Evolutionary conservation across 1,140 invertebrate genomes (phyloP), one percentile per base, ranked within the genome.

Genomic region (Lysiphlebus fabarum): DNA sequence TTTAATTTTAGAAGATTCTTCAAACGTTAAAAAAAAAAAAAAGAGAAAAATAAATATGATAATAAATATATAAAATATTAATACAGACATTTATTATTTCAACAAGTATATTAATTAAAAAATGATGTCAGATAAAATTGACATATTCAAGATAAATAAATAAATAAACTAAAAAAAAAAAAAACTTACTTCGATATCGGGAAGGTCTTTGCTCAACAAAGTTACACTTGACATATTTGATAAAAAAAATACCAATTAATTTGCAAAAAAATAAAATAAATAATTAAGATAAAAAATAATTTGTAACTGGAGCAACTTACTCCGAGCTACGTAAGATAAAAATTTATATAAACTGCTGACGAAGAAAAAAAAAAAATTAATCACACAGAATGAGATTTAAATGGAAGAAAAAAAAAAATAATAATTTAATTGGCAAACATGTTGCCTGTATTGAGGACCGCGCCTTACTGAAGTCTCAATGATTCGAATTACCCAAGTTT

Each of bases 1-100:
- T 98, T 98, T 7, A 98, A 71, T 1, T 81, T 71, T 45, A 98
- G 76, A 47, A 99, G 75, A 80, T 90, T 93, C 93, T 96, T 73
- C 47, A 80, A 80, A 33, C 7, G 33, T 9, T 6, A 26, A 26
- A 62, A 63, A 41, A 64, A 44, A 59, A 36, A 61, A 61, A 37
- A 56, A 45, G 26, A 17, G 50, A 14, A 47, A 42, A 26, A 10
- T 44, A n/a, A 10, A 44, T 45, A 2, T 14, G 44, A 17, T 7
- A 10, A 14, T 47, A 49, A 37, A 53, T 44, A 44, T 26, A 17
- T 9, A 57, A 26, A 8, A 48, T 49, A 11, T 33, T 45, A 44
- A 45, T 49, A 48, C 17, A 40, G 43, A 17, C 47, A 56, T 58
- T 58, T 14, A 26, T 40, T 40, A 1, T 40, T 40, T 11, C 38